Evolutionary conservation across 1,140 invertebrate genomes (phyloP).

Genomic region (Hyphantria cunea): DNA sequence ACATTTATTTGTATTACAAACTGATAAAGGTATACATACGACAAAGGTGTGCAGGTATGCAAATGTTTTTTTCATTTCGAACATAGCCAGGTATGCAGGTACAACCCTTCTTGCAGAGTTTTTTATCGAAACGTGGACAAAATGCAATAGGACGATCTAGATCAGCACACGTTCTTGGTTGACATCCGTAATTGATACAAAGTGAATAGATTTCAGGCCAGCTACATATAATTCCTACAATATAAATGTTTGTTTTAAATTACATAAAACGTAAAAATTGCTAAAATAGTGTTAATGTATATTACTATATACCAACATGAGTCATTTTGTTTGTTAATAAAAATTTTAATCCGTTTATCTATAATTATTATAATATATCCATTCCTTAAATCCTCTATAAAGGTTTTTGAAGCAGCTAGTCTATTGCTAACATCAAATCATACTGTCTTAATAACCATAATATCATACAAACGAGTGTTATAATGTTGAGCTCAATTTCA

Average conservation of each 20-base stretch:
- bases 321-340: neutral
- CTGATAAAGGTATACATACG: constrained; percentile 32
- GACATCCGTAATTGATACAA: constrained; percentile 34
- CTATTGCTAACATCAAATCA: too few species aligned
- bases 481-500: too few species aligned
- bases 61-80: constrained; percentile 35
- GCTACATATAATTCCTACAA: constrained; percentile 22
- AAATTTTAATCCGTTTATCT: too few species aligned
- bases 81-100: constrained; percentile 42
- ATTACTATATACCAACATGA: neutral
- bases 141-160: constrained; percentile 20
- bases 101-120: constrained; percentile 47
- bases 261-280: too few species aligned
- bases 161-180: constrained; percentile 30
- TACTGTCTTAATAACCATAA: too few species aligned
- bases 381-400: too few species aligned
- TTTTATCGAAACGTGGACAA: constrained; percentile 42
- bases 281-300: too few species aligned
- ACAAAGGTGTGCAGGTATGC: constrained; percentile 35
- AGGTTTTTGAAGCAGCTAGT: too few species aligned
- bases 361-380: too few species aligned
- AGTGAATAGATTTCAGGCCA: constrained; percentile 33
- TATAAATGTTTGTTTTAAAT: neutral
- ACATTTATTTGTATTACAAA: too few species aligned
- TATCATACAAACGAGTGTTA: too few species aligned